Evolutionary conservation across 2,797 vertebrate species (phyloP), one percentile per base, ranked within the genome.

Genomic region (Peromyscus melanophrys): DNA sequence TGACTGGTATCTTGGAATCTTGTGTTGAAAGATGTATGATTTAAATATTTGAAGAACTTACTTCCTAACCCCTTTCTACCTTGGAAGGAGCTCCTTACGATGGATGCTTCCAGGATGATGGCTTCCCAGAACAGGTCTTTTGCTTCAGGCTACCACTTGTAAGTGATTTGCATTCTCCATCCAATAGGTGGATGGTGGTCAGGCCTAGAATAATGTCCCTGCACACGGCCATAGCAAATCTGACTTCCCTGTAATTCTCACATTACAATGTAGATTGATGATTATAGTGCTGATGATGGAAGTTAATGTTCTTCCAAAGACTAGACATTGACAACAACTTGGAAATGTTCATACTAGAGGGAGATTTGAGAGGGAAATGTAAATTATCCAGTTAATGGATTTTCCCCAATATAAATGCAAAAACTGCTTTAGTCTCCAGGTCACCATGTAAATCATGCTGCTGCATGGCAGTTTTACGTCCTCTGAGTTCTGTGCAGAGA

Each of bases 351-450:
- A 0, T 69, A 69, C 94, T 92, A 92, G 89, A 96, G 97, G 96
- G 96, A 98, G 86, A 84, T 93, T 92, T 69, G 90, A 90, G 89
- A 97, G 95, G 95, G 84, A 97, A 97, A 93, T 97, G 96, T 97
- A 97, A 97, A 98, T 97, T 96, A 97, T 92, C 96, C 80, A 92
- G 96, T 95, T 97, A 97, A 97, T 97, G 89, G 96, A 92, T 96
- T 97, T 97, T 97, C 52, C 89, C 96, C 97, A 88, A 63, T 97
- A 97, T 96, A 97, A 97, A 97, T 97, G 96, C 96, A 97, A 96
- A 97, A 96, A 46, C 91, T 78, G 75, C 96, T 94, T 97, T 96
- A 89, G 67, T 97, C 89, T 96, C 87, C 89, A 94, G 95, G 94
- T 96, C 92, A 31, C 80, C 78, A 67, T 49, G 86, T 96, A 97